Base-by-base conservation (phyloP, 2,113 vertebrate genomes). In the Oryzias javanicus region DNA sequence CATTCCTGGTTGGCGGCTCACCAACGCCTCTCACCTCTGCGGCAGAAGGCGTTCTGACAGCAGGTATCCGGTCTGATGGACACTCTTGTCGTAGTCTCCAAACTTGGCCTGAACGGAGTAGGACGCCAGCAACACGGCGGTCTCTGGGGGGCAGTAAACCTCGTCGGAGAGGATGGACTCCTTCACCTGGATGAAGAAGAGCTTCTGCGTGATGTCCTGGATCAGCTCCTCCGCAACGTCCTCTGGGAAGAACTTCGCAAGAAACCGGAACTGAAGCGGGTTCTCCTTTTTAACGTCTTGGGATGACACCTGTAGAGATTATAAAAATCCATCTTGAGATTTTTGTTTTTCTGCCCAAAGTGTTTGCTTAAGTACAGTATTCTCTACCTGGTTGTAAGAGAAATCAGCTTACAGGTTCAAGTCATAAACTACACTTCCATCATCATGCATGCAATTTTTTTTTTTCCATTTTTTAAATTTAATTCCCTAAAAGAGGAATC, bases 131-230 rank as follows among this genome's bases (percentile, higher is more conserved):
- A 98, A 91, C 56, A 98, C 97, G 0, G 97, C 97, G 0, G 96
- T 98, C 90, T 98, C 97, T 0, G 97, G 96, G 0, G 95, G 96
- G 55, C 97, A 98, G 90, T 98, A 98, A 57, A 96, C 92, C 76
- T 98, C 95, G 4, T 98, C 97, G 0, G 91, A 94, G 59, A 98
- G 92, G 62, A 98, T 95, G 24, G 86, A 79, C 2, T 98, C 97
- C 82, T 98, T 98, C 82, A 98, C 94, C 78, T 98, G 97, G 19
- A 98, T 89, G 86, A 98, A 98, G 89, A 98, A 98, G 1, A 98
- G 94, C 90, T 95, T 98, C 90, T 97, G 96, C 0, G 97, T 98
- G 86, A 96, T 92, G 55, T 98, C 95, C 88, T 98, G 97, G 85
- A 98, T 97, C 74, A 98, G 90, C 82, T 98, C 97, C 73, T 97